These are phyloP conservation scores for Dallia pectoralis DNA, from an alignment of 2,797 vertebrate genomes.

Conservation along the genomic window DNA sequence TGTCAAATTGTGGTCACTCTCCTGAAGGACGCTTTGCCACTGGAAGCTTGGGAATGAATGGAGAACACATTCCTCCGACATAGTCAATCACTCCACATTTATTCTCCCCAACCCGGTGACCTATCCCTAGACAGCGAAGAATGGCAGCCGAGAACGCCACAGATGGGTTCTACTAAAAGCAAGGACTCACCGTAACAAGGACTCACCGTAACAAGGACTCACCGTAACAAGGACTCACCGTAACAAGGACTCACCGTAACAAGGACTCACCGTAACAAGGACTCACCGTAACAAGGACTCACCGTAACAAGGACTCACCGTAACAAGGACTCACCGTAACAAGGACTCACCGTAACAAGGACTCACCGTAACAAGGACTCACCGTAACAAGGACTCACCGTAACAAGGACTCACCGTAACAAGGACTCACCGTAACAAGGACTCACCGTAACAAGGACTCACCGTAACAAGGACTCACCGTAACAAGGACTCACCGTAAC, in stretches of 20 bases:
- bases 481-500: conserved; percentile 41
- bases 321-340: too few relatives aligned
- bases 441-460: too few relatives aligned
- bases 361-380: conserved; percentile 26
- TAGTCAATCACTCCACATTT: conserved; percentile 73
- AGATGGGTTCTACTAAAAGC: conserved; percentile 67
- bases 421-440: too few relatives aligned
- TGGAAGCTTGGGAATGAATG: conserved; percentile 66
- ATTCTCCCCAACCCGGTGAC: conserved; percentile 65
- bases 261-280: conserved; percentile 24
- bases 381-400: conserved; percentile 47
- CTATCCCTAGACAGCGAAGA: conserved; percentile 64
- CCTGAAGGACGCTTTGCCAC: conserved; percentile 74
- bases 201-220: too few relatives aligned
- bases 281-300: conserved; percentile 37
- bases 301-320: not conserved
- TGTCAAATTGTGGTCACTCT: conserved; percentile 70
- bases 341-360: too few relatives aligned
- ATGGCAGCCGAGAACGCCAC: conserved; percentile 61
- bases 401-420: too few relatives aligned
- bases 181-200: conserved; percentile 28
- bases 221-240: too few relatives aligned
- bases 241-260: not conserved
- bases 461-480: conserved; percentile 32
- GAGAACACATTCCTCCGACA: conserved; percentile 68